Evolutionary conservation across 2,888 invertebrate species (phyloP), one percentile per base, ranked within the genome.

Genomic region (Troides helena): DNA sequence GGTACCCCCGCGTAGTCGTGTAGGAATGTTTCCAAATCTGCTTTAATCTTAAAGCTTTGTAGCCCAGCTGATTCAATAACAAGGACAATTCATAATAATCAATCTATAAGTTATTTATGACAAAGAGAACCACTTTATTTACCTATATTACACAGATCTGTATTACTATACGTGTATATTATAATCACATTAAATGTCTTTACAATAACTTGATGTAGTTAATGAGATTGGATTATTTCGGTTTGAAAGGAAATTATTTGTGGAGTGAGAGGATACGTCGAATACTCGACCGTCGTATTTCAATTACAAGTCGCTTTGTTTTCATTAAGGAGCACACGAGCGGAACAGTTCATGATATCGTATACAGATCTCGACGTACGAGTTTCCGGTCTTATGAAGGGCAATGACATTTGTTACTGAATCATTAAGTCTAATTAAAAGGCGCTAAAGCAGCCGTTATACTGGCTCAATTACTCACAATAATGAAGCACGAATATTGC

Each of bases 311-410:
- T 68, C 46, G 68, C 62, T 69, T 76, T 76, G 72, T 84, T 83
- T 83, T 79, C 80, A 77, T 77, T 79, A 78, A 81, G 81, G 81
- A 80, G 79, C 75, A 68, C 72, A 76, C 77, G 78, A 82, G 80
- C 83, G 80, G 80, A 80, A 79, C 79, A 75, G 77, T 76, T 76
- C 78, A 76, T 82, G 83, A 84, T 82, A 78, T 80, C 81, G 81
- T 82, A 78, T 80, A 78, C 78, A 81, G 72, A 81, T 78, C 80
- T 77, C 75, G 74, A 76, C 75, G 77, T 75, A 72, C 72, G 77
- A 78, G 80, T 81, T 85, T 87, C 86, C 88, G 86, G 81, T 79
- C 80, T 77, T 77, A 78, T 80, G 86, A 88, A 89, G 89, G 88
- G 89, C 88, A 87, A 77, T 88, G 87, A 90, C 87, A 86, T 84